Evolutionary conservation across 2,113 vertebrate genomes (phyloP), one percentile per base, ranked within the genome.

Genomic region (Marmota monax): DNA sequence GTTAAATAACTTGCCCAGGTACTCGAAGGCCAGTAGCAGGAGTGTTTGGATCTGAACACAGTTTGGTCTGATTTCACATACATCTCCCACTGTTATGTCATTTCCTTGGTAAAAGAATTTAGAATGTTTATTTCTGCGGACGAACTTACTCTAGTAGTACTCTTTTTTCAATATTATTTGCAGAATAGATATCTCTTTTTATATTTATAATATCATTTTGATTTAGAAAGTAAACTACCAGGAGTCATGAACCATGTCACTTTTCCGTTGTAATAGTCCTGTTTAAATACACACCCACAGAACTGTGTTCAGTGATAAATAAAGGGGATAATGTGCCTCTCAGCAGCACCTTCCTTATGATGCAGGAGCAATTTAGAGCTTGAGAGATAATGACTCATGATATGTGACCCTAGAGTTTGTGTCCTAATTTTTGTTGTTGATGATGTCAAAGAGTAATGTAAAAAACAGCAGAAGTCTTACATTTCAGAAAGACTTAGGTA

Each of bases 261-360:
- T 93, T 45, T 74, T 45, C 39, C 25, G 42, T 37, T 61, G 6
- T 72, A 48, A 39, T 78, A 88, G 53, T 23, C 39, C 39, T 14
- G 8, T 84, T 95, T 87, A 78, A 84, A 73, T 86, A 72, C 37
- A 87, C 87, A 91, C 18, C 22, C 72, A 77, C 84, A 48, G n/a
- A 70, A 51, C 48, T 45, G 72, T 42, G 11, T 58, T 69, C 42
- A 37, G n/a, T 61, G 80, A 82, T 80, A 92, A 82, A 79, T 56
- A 84, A 77, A 86, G 96, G 27, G 76, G 4, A 51, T 53, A 34
- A 13, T 39, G 37, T 51, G 45, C 63, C 16, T 84, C 58, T 92
- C 42, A 58, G 56, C 34, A 83, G 48, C 79, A 58, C 34, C 18
- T 58, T 25, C 56, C 9, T 80, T 69, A 39, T 25, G 20, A 37